Percentiles rank a stretch among this genome's conserved stretches.
These are phyloP conservation scores for Stomorhina lunata DNA, from an alignment of 2,888 invertebrate genomes.

Conservation along the genomic window DNA sequence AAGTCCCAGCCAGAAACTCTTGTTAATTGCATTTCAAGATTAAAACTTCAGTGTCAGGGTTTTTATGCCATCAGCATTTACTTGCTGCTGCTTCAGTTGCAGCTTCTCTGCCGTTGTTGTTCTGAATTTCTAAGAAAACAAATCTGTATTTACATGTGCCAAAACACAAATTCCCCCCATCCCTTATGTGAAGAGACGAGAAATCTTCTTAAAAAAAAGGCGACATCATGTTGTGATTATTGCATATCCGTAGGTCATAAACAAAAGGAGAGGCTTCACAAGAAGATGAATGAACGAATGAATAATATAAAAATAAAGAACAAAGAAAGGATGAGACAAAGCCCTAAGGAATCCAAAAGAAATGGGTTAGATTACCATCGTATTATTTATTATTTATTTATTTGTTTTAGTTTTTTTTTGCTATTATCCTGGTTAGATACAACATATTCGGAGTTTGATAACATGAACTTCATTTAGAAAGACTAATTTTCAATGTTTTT, in stretches of 20 bases:
- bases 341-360: conserved; percentile 25
- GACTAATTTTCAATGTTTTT: conserved; percentile 13
- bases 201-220: conserved; percentile 44
- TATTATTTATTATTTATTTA: conserved; percentile 53
- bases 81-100: conserved; percentile 16
- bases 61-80: conserved; percentile 64
- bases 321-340: background rate
- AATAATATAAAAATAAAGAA: conserved; percentile 4
- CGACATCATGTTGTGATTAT: conserved; percentile 61
- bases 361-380: conserved; percentile 66
- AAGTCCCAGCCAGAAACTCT: conserved; percentile 55
- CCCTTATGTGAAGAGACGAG: background rate
- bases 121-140: conserved; percentile 41
- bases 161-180: background rate
- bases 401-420: conserved; percentile 5
- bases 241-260: conserved; percentile 65
- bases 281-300: conserved; percentile 18
- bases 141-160: conserved; percentile 25
- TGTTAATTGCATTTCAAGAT: conserved; percentile 67
- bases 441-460: conserved; percentile 29
- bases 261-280: conserved; percentile 54
- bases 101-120: background rate
- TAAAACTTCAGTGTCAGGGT: conserved; percentile 67
- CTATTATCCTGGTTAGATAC: background rate
- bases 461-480: conserved; percentile 38